phyloP scores from a whole-genome alignment of 1,140 invertebrate genomes.

The Nymphalis io region DNA sequence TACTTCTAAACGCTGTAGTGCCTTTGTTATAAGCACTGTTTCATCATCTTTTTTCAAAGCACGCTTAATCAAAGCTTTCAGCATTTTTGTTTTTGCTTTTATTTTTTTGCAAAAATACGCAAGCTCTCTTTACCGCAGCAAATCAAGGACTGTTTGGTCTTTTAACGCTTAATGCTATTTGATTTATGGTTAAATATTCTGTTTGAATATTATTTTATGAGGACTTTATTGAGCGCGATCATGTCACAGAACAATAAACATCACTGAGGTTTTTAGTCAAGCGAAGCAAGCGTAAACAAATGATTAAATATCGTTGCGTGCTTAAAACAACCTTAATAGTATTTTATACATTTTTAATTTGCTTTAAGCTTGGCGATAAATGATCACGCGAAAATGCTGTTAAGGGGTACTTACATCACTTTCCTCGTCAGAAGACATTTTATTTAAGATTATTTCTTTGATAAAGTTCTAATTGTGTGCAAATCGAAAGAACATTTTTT shows the following conservation, averaged over 20 bases:
- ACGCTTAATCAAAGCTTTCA: conserved; percentile 70
- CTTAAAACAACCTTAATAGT: conserved; percentile 41
- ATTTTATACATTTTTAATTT: conserved; percentile 33
- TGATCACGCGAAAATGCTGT: conserved; percentile 38
- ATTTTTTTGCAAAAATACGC: conserved; percentile 40
- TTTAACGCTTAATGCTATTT: conserved; percentile 51
- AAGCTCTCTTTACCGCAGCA: conserved; percentile 50
- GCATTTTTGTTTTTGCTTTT: conserved; percentile 52
- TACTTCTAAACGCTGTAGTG: conserved; percentile 63
- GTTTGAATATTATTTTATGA: conserved; percentile 72
- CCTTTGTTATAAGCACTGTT: conserved; percentile 54
- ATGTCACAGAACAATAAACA: conserved; percentile 72
- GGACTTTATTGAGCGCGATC: conserved; percentile 66
- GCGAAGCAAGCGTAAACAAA: conserved; percentile 71
- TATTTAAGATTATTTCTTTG: conserved; percentile 2
- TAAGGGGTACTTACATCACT: conserved; percentile 43
- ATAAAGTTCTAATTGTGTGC: conserved; percentile 14
- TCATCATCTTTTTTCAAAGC: conserved; percentile 64
- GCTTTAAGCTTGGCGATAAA: conserved; percentile 13
- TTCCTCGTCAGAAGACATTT: conserved; percentile 40
- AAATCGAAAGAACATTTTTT: conserved; percentile 13
- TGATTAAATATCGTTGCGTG: conserved; percentile 68
- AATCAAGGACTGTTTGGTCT: conserved; percentile 58
- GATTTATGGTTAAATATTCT: conserved; percentile 66
- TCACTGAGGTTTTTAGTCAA: conserved; percentile 60